These are phyloP conservation scores for Drosophila watanabei DNA, from an alignment of 1,140 invertebrate genomes.

Conservation along the genomic window DNA sequence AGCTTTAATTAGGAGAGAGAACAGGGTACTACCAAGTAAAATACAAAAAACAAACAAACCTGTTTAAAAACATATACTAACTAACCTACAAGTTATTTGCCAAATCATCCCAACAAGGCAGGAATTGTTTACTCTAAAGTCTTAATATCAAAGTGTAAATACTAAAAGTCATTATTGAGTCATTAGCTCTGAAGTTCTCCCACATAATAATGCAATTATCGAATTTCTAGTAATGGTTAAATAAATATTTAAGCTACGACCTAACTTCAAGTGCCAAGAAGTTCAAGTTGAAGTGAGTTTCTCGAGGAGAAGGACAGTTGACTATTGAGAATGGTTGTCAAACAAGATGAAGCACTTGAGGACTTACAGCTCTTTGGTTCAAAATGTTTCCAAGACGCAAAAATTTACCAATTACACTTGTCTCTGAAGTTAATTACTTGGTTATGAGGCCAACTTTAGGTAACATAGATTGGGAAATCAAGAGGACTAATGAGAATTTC, in stretches of 20 bases:
- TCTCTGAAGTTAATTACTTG: conserved; percentile 7
- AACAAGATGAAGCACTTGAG: conserved; percentile 5
- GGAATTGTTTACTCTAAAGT: conserved; percentile 4
- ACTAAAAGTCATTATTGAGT: conserved; percentile 26
- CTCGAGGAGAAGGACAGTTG: conserved; percentile 5
- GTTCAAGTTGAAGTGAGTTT: neutral
- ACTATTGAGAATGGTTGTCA: conserved; percentile 4
- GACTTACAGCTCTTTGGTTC: neutral
- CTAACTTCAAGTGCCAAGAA: conserved; percentile 6
- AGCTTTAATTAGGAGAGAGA: conserved; percentile 37
- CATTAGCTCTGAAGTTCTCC: conserved; percentile 1
- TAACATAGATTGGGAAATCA: neutral
- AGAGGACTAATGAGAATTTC: neutral
- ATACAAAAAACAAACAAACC: neutral
- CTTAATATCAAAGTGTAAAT: conserved; percentile 19
- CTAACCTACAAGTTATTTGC: conserved; percentile 3
- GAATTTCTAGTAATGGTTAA: conserved; percentile 5
- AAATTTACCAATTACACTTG: conserved; percentile 15
- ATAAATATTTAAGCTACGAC: neutral
- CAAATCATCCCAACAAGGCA: conserved; percentile 13
- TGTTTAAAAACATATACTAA: conserved; percentile 10
- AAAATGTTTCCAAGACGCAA: conserved; percentile 12
- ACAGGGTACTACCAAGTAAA: neutral
- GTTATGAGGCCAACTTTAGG: neutral
- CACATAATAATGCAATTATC: conserved; percentile 31